Evolutionary conservation across 2,797 vertebrate species (phyloP).

Genomic region (Rachycentron canadum): DNA sequence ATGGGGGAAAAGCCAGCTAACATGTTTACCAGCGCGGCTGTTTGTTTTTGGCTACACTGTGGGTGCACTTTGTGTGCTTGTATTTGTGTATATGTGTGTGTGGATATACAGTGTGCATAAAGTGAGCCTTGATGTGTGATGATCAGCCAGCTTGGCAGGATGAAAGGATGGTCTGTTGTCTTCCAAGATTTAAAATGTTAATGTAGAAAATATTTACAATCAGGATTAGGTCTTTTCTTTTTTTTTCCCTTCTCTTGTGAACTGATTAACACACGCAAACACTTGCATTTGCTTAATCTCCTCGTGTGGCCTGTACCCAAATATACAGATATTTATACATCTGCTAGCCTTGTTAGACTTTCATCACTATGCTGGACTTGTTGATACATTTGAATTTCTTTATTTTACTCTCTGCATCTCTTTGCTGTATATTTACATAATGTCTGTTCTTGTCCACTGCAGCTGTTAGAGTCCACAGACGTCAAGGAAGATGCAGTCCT

Average conservation of each 20-base stretch:
- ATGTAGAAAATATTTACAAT: slow-evolving; percentile 72
- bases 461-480: slow-evolving; percentile 95
- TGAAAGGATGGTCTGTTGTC: slow-evolving; percentile 59
- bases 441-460: slow-evolving; percentile 64
- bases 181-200: slow-evolving; percentile 70
- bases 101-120: slow-evolving; percentile 29
- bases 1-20: slow-evolving; percentile 38
- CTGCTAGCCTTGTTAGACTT: slow-evolving; percentile 9
- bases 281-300: slow-evolving; percentile 55
- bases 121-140: slow-evolving; percentile 49
- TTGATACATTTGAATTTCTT: slow-evolving; percentile 19
- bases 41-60: slow-evolving; percentile 64
- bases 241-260: slow-evolving; percentile 26
- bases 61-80: slow-evolving; percentile 16
- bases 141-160: slow-evolving; percentile 47
- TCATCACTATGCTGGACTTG: slow-evolving; percentile 10
- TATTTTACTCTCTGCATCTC: slow-evolving; percentile 1
- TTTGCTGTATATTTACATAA: slow-evolving; percentile 15
- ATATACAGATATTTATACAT: slow-evolving; percentile 30
- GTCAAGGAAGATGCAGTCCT: slow-evolving; percentile 97
- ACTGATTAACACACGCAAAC: slow-evolving; percentile 51
- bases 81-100: slow-evolving; percentile 25
- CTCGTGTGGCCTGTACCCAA: slow-evolving; percentile 41
- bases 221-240: slow-evolving; percentile 44
- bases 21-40: slow-evolving; percentile 66